These are phyloP conservation scores for Pelmatolapia mariae DNA, from an alignment of 2,113 vertebrate genomes.

Conservation along the genomic window DNA sequence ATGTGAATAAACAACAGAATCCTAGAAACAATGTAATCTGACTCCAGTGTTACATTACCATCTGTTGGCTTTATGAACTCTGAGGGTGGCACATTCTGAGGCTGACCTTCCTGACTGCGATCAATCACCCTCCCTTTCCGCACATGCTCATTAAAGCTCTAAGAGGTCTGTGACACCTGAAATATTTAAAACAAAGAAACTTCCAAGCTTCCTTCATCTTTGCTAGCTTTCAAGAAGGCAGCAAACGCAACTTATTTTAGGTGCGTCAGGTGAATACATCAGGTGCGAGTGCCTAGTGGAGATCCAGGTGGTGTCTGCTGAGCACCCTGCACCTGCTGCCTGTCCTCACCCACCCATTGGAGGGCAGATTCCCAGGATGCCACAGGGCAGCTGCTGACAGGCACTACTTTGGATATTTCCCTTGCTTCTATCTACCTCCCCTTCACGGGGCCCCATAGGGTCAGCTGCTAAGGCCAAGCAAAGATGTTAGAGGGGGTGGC, in stretches of 20 bases:
- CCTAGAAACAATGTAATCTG: constrained; percentile 57
- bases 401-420: constrained; percentile 43
- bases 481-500: constrained; percentile 37
- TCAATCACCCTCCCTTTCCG: constrained; percentile 47
- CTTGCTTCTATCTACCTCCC: constrained; percentile 32
- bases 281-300: constrained; percentile 49
- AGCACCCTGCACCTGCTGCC: constrained; percentile 70
- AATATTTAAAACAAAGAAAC: not conserved
- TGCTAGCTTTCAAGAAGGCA: not conserved
- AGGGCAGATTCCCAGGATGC: constrained; percentile 72
- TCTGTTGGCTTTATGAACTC: constrained; percentile 43
- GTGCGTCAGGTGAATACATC: constrained; percentile 49
- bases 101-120: constrained; percentile 23
- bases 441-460: constrained; percentile 42
- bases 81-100: constrained; percentile 35
- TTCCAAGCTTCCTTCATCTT: not conserved
- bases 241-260: constrained; percentile 29
- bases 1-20: constrained; percentile 64
- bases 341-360: constrained; percentile 62
- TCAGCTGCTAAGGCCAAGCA: constrained; percentile 62
- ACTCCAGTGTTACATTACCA: constrained; percentile 40
- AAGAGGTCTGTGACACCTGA: not conserved
- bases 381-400: constrained; percentile 75
- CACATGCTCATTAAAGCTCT: constrained; percentile 32
- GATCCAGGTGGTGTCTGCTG: constrained; percentile 56